phyloP scores from a whole-genome alignment of 2,113 vertebrate genomes.

The Phrynosoma platyrhinos region DNA sequence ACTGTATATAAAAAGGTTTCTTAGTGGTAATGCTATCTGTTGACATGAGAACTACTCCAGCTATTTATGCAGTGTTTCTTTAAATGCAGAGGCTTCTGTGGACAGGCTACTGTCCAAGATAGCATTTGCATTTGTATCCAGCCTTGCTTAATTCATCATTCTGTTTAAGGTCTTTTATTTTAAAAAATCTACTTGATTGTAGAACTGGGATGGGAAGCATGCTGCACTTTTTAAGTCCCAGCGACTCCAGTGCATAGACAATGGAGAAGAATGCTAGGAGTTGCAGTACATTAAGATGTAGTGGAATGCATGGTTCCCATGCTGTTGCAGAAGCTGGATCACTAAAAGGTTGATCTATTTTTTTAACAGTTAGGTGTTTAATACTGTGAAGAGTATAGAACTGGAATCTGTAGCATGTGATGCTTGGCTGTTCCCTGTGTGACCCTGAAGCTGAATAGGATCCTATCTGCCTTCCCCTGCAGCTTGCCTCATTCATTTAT shows the following conservation, averaged over 20 bases:
- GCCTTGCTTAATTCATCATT: background rate
- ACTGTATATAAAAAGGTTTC: background rate
- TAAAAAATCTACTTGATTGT: background rate
- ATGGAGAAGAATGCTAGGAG: no score
- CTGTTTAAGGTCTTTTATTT: background rate
- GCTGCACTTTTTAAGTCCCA: no score
- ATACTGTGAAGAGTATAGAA: background rate
- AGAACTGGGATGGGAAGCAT: background rate
- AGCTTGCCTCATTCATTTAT: background rate
- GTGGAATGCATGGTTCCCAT: no score
- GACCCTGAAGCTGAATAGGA: no score
- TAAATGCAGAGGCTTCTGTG: no score
- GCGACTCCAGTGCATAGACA: no score
- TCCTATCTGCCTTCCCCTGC: no score
- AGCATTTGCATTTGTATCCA: background rate
- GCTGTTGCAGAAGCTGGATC: background rate
- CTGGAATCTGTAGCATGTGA: background rate
- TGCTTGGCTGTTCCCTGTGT: no score
- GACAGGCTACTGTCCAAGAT: no score
- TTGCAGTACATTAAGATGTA: no score
- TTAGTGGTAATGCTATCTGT: background rate
- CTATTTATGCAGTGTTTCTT: background rate
- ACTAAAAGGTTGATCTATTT: background rate
- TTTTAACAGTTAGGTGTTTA: background rate
- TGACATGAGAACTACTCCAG: background rate